Percentiles rank a stretch among this genome's conserved stretches.
Evolutionary conservation across 2,113 vertebrate genomes (phyloP).

Genomic region (Osmerus eperlanus): DNA sequence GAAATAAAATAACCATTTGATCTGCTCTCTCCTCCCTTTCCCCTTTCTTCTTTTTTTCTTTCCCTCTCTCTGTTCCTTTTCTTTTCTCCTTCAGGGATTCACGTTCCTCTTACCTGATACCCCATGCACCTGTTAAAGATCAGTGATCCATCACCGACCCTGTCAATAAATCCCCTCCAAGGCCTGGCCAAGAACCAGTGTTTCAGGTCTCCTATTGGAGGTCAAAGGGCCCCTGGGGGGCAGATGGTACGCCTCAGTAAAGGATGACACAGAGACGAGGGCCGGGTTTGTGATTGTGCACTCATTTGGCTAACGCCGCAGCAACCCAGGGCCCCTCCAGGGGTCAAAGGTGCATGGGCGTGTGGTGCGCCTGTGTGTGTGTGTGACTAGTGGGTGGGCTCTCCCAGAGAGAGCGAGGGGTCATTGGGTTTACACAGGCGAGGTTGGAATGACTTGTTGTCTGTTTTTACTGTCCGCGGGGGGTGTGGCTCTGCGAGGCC

Average conservation of each 20-base stretch:
- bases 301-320: conserved; percentile 1
- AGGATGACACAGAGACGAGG: neutral
- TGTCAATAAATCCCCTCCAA: neutral
- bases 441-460: neutral
- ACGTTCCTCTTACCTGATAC: neutral
- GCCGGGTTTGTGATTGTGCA: conserved; percentile 15
- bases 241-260: conserved; percentile 5
- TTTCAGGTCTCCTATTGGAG: neutral
- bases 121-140: neutral
- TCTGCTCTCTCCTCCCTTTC: no score
- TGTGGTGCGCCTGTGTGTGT: neutral
- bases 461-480: neutral
- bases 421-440: conserved; percentile 4
- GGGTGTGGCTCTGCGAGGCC: neutral
- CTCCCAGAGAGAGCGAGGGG: neutral
- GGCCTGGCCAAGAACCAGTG: neutral
- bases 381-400: neutral
- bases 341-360: conserved; percentile 8
- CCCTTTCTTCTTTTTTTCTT: neutral
- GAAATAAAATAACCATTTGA: no score
- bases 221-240: conserved; percentile 6
- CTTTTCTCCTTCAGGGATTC: neutral
- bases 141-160: neutral
- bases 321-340: conserved; percentile 1
- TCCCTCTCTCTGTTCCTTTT: neutral